Evolutionary conservation across 2,888 invertebrate genomes (phyloP), one percentile per base, ranked within the genome.

Genomic region (Parnassius smintheus): DNA sequence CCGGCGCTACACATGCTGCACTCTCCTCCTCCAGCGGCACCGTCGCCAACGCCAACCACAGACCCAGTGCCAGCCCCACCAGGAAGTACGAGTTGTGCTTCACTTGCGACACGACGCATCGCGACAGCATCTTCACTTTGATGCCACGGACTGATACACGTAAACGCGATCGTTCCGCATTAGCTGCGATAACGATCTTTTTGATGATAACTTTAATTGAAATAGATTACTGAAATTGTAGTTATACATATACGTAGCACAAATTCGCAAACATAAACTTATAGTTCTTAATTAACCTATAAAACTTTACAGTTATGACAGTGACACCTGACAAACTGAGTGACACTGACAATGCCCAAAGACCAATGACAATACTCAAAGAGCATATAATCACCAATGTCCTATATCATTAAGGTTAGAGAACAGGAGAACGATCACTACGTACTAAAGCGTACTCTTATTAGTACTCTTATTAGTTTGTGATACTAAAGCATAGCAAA

Each of bases 81-180:
- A 94, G 78, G 75, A 94, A 92, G 78, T 92, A 94, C 44, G 92
- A 92, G 74, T 94, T 93, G 72, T 92, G 92, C 72, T 92, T 92
- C 72, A 91, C 83, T 76, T 92, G 92, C 57, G 91, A 85, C 71
- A 87, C 86, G 62, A 92, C 81, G 70, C 83, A 87, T 18, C 92
- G 88, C 9, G 89, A 87, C 74, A 89, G 75, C 89, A 91, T 88
- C 62, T 68, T 75, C 56, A 18, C 48, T 44, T 18, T 25, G 41
- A 49, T 45, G 51, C 44, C 25, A 18, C 44, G 10, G 45, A 42
- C 51, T 48, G 13, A 48, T 48, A 44, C 10, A 45, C 44, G 35
- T 18, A 9, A 48, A 48, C 10, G 22, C 57, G 42, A 41, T 12
- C 52, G 57, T 45, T 25, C 10, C 7, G 41, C 61, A 62, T 54